A percentile compares a stretch with the other conserved stretches of the same genome.
Conservation (phyloP, 2,888 invertebrate species). For the Aplocera efformata region DNA sequence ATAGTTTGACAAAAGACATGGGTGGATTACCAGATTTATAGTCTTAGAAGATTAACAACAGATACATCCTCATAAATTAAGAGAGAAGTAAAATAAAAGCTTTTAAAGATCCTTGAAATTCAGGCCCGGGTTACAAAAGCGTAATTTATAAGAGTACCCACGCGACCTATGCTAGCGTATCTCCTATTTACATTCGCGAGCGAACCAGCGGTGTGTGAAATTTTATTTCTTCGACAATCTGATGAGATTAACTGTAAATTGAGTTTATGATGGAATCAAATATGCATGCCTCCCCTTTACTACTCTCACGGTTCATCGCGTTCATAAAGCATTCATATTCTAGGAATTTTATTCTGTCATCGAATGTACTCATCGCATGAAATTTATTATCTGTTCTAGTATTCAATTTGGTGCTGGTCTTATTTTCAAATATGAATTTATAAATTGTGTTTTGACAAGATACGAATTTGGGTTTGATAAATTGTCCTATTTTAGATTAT, state of each 20-base stretch:
- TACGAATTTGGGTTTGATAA: slow-evolving; percentile 5
- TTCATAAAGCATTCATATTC: slow-evolving; percentile 61
- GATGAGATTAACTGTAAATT: slow-evolving; percentile 79
- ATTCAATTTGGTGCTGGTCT: slow-evolving; percentile 2
- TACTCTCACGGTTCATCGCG: slow-evolving; percentile 60
- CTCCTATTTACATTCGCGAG: slow-evolving; percentile 67
- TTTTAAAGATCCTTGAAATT: no score
- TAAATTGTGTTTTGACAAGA: neutral
- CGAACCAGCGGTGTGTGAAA: slow-evolving; percentile 70
- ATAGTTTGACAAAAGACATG: no score
- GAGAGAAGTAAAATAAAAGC: no score
- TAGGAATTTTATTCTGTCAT: slow-evolving; percentile 46
- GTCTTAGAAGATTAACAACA: no score
- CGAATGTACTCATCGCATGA: slow-evolving; percentile 52
- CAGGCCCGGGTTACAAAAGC: no score
- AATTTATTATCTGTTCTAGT: slow-evolving; percentile 34
- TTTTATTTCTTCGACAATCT: slow-evolving; percentile 80
- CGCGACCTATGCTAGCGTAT: slow-evolving; percentile 8
- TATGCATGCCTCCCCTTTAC: slow-evolving; percentile 57
- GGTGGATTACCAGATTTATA: no score
- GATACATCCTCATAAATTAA: no score
- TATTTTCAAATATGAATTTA: slow-evolving; percentile 3
- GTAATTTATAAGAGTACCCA: slow-evolving; percentile 1
- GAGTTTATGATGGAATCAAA: slow-evolving; percentile 77
- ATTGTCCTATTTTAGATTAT: slow-evolving; percentile 8